Conservation (phyloP, 2,888 invertebrate genomes). For the Hartigia nigra region DNA sequence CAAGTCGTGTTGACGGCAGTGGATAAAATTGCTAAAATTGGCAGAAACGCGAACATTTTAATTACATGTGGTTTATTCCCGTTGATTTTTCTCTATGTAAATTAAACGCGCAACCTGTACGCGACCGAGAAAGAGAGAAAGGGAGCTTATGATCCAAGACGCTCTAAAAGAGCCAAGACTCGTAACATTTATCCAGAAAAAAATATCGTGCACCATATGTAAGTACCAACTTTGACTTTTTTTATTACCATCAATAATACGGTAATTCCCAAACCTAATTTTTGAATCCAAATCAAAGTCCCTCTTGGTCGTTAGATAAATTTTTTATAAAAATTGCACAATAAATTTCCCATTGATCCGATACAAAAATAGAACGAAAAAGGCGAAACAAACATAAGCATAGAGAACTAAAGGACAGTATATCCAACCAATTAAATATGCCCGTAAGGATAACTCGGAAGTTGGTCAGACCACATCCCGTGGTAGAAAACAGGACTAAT, state of each 20-base stretch:
- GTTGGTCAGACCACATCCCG: not conserved
- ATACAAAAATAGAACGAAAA: constrained; percentile 12
- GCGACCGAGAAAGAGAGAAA: constrained; percentile 10
- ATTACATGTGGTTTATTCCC: constrained; percentile 35
- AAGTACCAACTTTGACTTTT: too few species aligned
- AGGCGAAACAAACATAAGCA: not conserved
- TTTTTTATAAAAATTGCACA: too few species aligned
- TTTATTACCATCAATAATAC: too few species aligned
- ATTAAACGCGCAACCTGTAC: constrained; percentile 13
- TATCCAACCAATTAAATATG: not conserved
- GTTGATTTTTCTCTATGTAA: constrained; percentile 30
- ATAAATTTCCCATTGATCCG: not conserved
- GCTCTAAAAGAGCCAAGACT: not conserved
- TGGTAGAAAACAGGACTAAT: not conserved
- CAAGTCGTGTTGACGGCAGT: constrained; percentile 1
- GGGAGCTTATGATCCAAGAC: not conserved
- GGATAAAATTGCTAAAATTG: constrained; percentile 49
- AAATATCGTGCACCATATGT: too few species aligned
- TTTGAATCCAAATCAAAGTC: too few species aligned
- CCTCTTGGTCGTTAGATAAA: too few species aligned
- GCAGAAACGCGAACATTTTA: constrained; percentile 49
- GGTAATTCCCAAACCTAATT: not conserved
- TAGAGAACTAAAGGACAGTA: not conserved
- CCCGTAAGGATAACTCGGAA: not conserved
- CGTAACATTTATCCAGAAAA: not conserved